A percentile compares a stretch with the other conserved stretches of the same genome.
Conservation (phyloP, 2,888 invertebrate species). For the Chrysolina haemoptera region DNA sequence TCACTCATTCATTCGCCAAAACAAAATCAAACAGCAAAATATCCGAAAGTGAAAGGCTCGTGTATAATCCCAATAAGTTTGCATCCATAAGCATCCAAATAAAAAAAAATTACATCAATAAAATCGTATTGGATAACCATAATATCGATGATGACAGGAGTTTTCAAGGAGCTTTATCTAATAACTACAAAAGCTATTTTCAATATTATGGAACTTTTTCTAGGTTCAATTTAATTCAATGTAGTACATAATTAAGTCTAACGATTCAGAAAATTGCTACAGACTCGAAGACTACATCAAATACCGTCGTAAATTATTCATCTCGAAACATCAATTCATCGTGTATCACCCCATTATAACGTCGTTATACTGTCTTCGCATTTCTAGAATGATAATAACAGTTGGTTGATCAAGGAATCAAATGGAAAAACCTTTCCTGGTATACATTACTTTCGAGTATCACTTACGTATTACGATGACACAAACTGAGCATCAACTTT, state of each 20-base stretch:
- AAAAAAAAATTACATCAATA: too few relatives aligned
- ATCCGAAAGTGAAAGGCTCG: too few relatives aligned
- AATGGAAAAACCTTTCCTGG: neutral
- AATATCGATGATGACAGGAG: neutral
- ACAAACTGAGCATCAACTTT: neutral
- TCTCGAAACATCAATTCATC: conserved; percentile 25
- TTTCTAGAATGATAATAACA: conserved; percentile 16
- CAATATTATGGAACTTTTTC: neutral
- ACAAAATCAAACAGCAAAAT: too few relatives aligned
- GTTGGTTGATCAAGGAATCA: conserved; percentile 4
- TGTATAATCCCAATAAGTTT: too few relatives aligned
- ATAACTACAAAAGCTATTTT: neutral
- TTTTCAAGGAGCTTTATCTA: neutral
- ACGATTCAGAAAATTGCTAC: conserved; percentile 16
- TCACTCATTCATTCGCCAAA: too few relatives aligned
- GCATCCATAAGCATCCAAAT: too few relatives aligned
- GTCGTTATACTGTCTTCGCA: conserved; percentile 19
- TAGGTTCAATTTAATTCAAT: conserved; percentile 4
- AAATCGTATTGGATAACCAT: neutral
- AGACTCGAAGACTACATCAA: conserved; percentile 21
- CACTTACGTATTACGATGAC: neutral
- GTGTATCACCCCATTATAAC: conserved; percentile 24
- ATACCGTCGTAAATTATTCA: conserved; percentile 31
- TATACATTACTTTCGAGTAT: neutral
- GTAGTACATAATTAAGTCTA: conserved; percentile 7